Percentiles rank a stretch among this genome's conserved stretches.
These are phyloP conservation scores for Pristionchus fissidentatus DNA, from an alignment of 2,888 invertebrate species.

Conservation along the genomic window DNA sequence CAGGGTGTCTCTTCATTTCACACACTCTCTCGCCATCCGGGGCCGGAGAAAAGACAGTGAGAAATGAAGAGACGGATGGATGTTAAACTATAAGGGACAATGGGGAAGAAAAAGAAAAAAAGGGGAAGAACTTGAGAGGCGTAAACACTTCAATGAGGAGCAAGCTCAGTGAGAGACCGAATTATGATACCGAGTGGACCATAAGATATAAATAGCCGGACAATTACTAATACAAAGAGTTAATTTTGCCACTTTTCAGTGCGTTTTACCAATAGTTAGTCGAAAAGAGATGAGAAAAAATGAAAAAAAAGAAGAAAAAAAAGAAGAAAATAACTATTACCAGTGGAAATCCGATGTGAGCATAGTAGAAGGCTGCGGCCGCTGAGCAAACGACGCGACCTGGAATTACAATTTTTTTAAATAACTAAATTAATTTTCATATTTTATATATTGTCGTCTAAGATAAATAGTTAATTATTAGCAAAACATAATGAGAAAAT, in stretches of 20 bases:
- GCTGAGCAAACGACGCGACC: conserved; percentile 66
- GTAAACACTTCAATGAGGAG: too few relatives aligned
- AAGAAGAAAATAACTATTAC: conserved; percentile 55
- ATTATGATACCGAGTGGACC: too few relatives aligned
- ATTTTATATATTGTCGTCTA: too few relatives aligned
- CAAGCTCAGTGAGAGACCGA: too few relatives aligned
- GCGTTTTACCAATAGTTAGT: neutral
- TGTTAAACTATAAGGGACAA: neutral
- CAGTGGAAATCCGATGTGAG: conserved; percentile 78
- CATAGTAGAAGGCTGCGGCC: conserved; percentile 76
- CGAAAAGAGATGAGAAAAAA: too few relatives aligned
- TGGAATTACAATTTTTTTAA: neutral
- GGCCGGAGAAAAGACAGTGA: too few relatives aligned
- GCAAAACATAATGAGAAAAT: too few relatives aligned
- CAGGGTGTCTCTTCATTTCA: too few relatives aligned
- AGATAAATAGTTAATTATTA: conserved; percentile 50
- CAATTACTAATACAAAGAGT: too few relatives aligned
- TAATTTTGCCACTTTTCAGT: neutral
- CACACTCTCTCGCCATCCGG: too few relatives aligned
- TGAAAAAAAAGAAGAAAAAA: neutral
- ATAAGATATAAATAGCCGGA: too few relatives aligned
- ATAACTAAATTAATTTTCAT: neutral
- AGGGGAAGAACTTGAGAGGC: neutral
- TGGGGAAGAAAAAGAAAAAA: neutral
- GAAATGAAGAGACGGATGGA: neutral